Evolutionary conservation across 2,113 vertebrate species (phyloP), one percentile per base, ranked within the genome.

Genomic region (Mungos mungo): DNA sequence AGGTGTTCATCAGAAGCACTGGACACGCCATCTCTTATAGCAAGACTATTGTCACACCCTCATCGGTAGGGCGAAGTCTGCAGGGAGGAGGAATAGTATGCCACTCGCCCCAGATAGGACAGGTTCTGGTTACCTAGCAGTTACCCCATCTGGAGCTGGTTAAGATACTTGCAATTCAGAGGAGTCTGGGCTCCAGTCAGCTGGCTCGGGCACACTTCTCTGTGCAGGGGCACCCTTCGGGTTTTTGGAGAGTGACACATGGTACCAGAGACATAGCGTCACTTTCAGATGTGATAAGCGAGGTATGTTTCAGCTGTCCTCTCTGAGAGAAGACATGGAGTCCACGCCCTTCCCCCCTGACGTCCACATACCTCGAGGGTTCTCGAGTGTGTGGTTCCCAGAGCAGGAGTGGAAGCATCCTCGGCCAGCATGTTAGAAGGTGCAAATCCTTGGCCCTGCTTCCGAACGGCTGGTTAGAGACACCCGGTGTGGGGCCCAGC

Each of bases 11-110:
- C 27, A 1, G 23, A 3, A 3, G 25, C 41, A 27, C 50, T 15
- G 14, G 11, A 2, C 12, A 0, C 0, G 16, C 3, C 21, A 0
- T 33, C 54, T 27, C 0, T 31, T n/a, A 1, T 9, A 33, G 38
- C 1, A 13, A 38, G 27, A 0, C 41, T 6, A 0, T 6, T 0
- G 21, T 33, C 27, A 10, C 25, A 5, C 11, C 1, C 1, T 27
- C 14, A 2, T 15, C 47, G 1, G 0, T 2, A 12, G 14, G 38
- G 5, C 4, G 38, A 18, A 5, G 63, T 3, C 41, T 18, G 3
- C 35, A 29, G 25, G 10, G 7, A 0, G 2, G 50, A 11, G 2
- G 23, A 23, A 74, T 11, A 0, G 8, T 25, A 2, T 1, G 7
- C 23, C 69, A 12, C 31, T 8, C 14, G 10, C 21, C 52, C 52